Evolutionary conservation across 2,113 vertebrate genomes (phyloP).

Genomic region (Varanus salvator): DNA sequence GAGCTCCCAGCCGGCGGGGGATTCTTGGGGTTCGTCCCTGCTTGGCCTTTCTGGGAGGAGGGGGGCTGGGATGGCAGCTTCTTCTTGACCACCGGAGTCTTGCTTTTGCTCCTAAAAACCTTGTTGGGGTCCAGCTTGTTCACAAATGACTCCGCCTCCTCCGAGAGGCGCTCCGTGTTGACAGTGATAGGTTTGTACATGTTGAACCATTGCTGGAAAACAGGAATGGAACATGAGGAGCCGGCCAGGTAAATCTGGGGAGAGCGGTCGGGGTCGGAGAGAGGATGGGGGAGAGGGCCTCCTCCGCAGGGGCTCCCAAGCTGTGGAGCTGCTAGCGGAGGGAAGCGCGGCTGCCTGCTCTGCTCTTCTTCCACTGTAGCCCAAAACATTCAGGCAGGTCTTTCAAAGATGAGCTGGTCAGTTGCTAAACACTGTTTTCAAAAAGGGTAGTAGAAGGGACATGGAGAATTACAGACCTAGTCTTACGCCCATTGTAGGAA

Average conservation of each 20-base stretch:
- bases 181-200: slow-evolving; percentile 93
- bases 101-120: slow-evolving; percentile 90
- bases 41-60: slow-evolving; percentile 69
- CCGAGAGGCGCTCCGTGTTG: slow-evolving; percentile 76
- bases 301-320: too few relatives aligned
- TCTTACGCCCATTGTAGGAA: too few relatives aligned
- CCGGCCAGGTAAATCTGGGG: slow-evolving; percentile 38
- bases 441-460: too few relatives aligned
- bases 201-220: slow-evolving; percentile 93
- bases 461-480: too few relatives aligned
- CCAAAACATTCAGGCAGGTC: too few relatives aligned
- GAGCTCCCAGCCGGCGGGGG: slow-evolving; percentile 54
- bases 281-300: too few relatives aligned
- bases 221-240: slow-evolving; percentile 36
- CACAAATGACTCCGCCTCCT: slow-evolving; percentile 82
- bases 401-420: too few relatives aligned
- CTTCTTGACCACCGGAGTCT: slow-evolving; percentile 86
- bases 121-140: slow-evolving; percentile 93
- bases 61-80: slow-evolving; percentile 78
- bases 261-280: background rate
- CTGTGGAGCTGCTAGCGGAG: too few relatives aligned
- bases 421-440: too few relatives aligned
- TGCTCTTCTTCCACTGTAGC: too few relatives aligned
- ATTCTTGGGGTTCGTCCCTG: slow-evolving; percentile 69
- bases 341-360: too few relatives aligned